A percentile compares a stretch with the other conserved stretches of the same genome.
Conservation (phyloP, 1,140 invertebrate genomes). For the Brachionus angularis region DNA sequence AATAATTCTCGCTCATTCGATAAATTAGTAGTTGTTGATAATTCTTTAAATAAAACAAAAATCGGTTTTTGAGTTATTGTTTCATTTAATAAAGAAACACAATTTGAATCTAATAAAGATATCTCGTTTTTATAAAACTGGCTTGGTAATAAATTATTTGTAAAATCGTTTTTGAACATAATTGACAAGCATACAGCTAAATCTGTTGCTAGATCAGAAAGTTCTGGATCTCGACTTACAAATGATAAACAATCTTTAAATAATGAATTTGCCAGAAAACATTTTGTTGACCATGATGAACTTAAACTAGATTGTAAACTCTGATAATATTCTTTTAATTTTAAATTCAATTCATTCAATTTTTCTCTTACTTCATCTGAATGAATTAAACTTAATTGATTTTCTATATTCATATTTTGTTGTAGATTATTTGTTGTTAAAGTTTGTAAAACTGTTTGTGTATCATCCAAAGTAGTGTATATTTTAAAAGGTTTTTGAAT, state of each 20-base stretch:
- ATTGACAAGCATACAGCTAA: constrained; percentile 3
- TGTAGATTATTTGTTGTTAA: neutral
- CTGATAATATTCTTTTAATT: constrained; percentile 7
- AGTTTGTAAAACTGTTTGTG: neutral
- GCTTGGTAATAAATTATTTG: neutral
- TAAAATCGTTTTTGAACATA: constrained; percentile 43
- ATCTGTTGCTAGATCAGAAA: neutral
- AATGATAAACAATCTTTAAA: constrained; percentile 14
- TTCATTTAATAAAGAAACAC: neutral
- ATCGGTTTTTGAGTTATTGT: neutral
- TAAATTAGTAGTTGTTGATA: neutral
- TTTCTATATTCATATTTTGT: neutral
- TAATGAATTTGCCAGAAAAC: constrained; percentile 19
- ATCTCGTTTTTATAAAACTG: constrained; percentile 11
- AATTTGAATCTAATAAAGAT: constrained; percentile 6
- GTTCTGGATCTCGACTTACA: neutral
- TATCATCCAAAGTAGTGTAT: constrained; percentile 19
- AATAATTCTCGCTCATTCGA: constrained; percentile 21
- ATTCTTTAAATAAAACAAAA: constrained; percentile 20
- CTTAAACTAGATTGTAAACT: constrained; percentile 14
- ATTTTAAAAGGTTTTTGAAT: constrained; percentile 41
- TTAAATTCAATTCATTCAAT: constrained; percentile 17
- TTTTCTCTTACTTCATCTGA: constrained; percentile 39
- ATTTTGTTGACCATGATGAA: constrained; percentile 14
- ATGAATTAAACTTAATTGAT: neutral